A percentile compares a stretch with the other conserved stretches of the same genome.
phyloP scores from a whole-genome alignment of 2,888 invertebrate genomes.

The Tetanocera ferruginea region DNA sequence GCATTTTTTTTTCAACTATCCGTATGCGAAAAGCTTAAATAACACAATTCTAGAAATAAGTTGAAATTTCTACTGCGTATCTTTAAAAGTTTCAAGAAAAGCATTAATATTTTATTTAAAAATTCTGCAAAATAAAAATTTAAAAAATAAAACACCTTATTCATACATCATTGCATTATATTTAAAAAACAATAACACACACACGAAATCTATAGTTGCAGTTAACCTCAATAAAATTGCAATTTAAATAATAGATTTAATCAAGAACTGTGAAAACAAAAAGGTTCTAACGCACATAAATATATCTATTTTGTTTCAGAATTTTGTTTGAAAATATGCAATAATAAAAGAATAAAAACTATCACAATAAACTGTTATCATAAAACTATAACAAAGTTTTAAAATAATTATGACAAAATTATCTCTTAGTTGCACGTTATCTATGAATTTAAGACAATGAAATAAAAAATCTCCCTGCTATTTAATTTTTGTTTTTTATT shows the following conservation, averaged over 20 bases:
- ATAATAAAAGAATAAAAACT: not conserved
- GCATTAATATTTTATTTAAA: not conserved
- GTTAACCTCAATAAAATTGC: not conserved
- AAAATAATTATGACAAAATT: conserved; percentile 16
- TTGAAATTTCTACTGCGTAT: too few relatives aligned
- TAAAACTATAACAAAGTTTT: not conserved
- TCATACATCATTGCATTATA: not conserved
- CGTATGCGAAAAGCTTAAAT: too few relatives aligned
- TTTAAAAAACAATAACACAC: not conserved
- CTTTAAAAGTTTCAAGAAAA: too few relatives aligned
- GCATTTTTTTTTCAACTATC: too few relatives aligned
- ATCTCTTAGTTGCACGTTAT: conserved; percentile 6
- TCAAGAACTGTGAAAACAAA: too few relatives aligned
- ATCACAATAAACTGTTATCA: too few relatives aligned
- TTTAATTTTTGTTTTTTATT: not conserved
- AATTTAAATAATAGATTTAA: not conserved
- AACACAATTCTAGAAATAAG: too few relatives aligned
- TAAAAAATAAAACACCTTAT: not conserved
- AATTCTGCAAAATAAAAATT: not conserved
- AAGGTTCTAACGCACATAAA: not conserved
- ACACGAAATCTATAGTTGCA: not conserved
- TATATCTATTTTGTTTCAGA: not conserved
- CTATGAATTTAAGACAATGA: conserved; percentile 9
- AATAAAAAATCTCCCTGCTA: conserved; percentile 13
- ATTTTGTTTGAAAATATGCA: not conserved